Percentiles rank a stretch among this genome's conserved stretches.
These are phyloP conservation scores for Nannoperca australis DNA, from an alignment of 2,797 vertebrate genomes.

Conservation along the genomic window DNA sequence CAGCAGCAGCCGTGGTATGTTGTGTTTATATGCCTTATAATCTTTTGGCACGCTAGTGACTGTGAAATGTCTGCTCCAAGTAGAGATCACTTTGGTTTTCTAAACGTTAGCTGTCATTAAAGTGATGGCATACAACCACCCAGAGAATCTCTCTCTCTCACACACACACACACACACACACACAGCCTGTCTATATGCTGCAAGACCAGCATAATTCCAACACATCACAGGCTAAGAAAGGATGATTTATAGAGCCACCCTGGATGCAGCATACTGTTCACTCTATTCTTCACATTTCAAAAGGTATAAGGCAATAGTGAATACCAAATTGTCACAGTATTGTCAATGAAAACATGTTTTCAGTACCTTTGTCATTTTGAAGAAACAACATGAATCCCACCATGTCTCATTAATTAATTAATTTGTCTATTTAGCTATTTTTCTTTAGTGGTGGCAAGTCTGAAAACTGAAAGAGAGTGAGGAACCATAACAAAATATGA, in stretches of 20 bases:
- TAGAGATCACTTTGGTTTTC: conserved; percentile 39
- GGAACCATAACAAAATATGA: background rate
- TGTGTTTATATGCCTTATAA: conserved; percentile 51
- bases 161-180: conserved; percentile 7
- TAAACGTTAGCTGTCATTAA: conserved; percentile 22
- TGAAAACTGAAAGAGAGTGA: background rate
- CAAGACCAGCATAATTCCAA: conserved; percentile 18
- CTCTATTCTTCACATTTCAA: background rate
- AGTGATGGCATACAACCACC: conserved; percentile 1
- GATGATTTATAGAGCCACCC: conserved; percentile 2
- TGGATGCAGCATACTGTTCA: conserved; percentile 4
- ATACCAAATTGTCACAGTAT: background rate
- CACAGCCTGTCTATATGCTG: background rate
- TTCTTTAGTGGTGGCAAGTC: background rate
- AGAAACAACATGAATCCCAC: background rate
- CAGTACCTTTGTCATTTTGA: background rate
- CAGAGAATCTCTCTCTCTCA: background rate
- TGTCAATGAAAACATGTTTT: background rate
- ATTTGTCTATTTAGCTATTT: background rate
- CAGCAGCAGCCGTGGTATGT: conserved; percentile 52
- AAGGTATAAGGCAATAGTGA: conserved; percentile 5
- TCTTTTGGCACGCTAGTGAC: conserved; percentile 49
- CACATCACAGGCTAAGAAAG: conserved; percentile 9
- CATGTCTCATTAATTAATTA: background rate
- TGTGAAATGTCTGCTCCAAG: conserved; percentile 29